A percentile compares a stretch with the other conserved stretches of the same genome.
Evolutionary conservation across 2,888 invertebrate species (phyloP).

Genomic region (Polymixis flavicincta): DNA sequence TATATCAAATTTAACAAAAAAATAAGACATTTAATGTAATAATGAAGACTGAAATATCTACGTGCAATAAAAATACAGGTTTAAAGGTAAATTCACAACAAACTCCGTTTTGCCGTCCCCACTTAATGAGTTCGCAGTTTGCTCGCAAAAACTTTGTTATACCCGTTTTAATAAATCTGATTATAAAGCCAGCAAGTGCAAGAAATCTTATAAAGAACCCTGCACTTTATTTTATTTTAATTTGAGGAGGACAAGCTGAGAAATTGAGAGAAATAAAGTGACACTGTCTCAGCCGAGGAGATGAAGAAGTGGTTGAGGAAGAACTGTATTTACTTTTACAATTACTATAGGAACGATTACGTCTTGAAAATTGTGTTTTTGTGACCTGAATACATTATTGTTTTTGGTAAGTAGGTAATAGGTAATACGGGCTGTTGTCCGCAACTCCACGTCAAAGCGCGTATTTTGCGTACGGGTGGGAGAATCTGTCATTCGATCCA

Average conservation of each 20-base stretch:
- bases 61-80: neutral
- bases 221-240: slow-evolving; percentile 28
- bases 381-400: too few relatives aligned
- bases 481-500: too few relatives aligned
- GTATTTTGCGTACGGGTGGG: too few relatives aligned
- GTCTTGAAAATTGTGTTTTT: neutral
- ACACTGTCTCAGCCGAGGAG: neutral
- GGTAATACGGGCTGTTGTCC: too few relatives aligned
- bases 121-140: slow-evolving; percentile 29
- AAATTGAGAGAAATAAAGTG: neutral
- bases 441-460: too few relatives aligned
- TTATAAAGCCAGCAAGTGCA: slow-evolving; percentile 42
- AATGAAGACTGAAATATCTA: neutral
- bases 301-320: neutral
- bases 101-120: neutral
- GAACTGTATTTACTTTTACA: neutral
- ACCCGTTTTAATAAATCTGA: slow-evolving; percentile 38
- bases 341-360: neutral
- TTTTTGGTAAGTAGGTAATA: too few relatives aligned
- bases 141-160: slow-evolving; percentile 14
- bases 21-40: neutral
- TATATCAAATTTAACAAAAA: neutral
- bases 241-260: slow-evolving; percentile 12
- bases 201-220: slow-evolving; percentile 19
- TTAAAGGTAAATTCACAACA: neutral